Base-by-base conservation (phyloP, 2,888 invertebrate species). In the Drosophila histrio region DNA sequence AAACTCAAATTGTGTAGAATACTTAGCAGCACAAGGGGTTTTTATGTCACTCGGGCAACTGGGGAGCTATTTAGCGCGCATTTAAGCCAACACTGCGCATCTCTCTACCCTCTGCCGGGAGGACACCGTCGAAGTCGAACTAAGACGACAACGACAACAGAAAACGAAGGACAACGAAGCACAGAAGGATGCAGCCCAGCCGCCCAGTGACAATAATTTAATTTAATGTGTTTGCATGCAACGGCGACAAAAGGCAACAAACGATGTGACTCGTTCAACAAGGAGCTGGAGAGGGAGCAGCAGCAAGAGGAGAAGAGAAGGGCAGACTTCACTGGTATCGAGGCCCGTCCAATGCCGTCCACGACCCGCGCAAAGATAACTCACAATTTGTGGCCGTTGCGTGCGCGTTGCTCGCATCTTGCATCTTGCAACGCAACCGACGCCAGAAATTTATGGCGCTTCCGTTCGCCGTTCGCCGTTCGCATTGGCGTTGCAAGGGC, bases 201-300 rank as follows among this genome's bases (percentile, higher is more conserved):
- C 67, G 54, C 68, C 73, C 78, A 53, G 76, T 69, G 85, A 79
- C 88, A 85, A 85, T 85, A 85, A 88, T 85, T 85, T 88, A 85
- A 85, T 85, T 85, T 85, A 85, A 85, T 85, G 85, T 85, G 82
- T 87, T 85, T 85, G 85, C 86, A 88, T 87, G 78, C 81, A 87
- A 81, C 64, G 70, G 61, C 74, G 49, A 66, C 79, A 65, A 64
- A 76, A 41, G 46, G 58, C 64, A 64, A 43, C 65, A 57, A 49
- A 44, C 38, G 60, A 39, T 39, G 59, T 43, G n/a, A 57, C 30
- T 30, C 41, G 47, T 2, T 58, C 2, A 1, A 6, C n/a, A 11
- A 1, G n/a, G 9, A 5, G 38, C 8, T n/a, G n/a, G n/a, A n/a
- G n/a, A 1, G 7, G 9, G 5, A 13, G n/a, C n/a, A n/a, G n/a